A percentile compares a stretch with the other conserved stretches of the same genome.
phyloP scores from a whole-genome alignment of 2,888 invertebrate genomes.

The Mythimna impura region DNA sequence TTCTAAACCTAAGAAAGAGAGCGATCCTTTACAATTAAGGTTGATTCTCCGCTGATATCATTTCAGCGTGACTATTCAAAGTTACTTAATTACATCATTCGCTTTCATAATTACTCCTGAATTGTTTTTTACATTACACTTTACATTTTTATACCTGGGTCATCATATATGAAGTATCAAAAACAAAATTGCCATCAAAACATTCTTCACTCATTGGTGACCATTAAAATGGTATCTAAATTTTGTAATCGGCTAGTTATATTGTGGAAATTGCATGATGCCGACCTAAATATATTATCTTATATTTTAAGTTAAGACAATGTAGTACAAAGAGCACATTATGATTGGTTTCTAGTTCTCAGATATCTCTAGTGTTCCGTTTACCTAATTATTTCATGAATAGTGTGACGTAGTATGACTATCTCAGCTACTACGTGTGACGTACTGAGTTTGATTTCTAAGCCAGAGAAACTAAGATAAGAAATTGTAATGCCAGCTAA shows the following conservation, averaged over 20 bases:
- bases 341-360: conserved; percentile 60
- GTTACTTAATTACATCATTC: conserved; percentile 40
- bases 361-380: conserved; percentile 55
- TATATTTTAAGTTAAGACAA: conserved; percentile 63
- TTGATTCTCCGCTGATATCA: conserved; percentile 9
- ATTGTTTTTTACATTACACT: conserved; percentile 60
- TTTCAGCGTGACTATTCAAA: conserved; percentile 39
- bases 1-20: conserved; percentile 22
- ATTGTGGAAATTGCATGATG: conserved; percentile 78
- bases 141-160: conserved; percentile 62
- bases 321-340: conserved; percentile 77
- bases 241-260: conserved; percentile 68
- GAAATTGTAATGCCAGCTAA: background rate
- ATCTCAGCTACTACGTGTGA: background rate
- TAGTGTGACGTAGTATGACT: conserved; percentile 1
- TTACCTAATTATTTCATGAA: conserved; percentile 60
- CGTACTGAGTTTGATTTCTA: background rate
- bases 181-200: conserved; percentile 49
- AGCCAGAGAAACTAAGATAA: background rate
- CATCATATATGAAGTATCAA: conserved; percentile 62
- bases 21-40: conserved; percentile 9
- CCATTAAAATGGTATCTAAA: conserved; percentile 64
- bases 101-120: conserved; percentile 63
- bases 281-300: conserved; percentile 77
- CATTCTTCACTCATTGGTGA: conserved; percentile 56